A percentile compares a stretch with the other conserved stretches of the same genome.
Evolutionary conservation across 2,888 invertebrate genomes (phyloP).

Genomic region (Epiblema foenella): DNA sequence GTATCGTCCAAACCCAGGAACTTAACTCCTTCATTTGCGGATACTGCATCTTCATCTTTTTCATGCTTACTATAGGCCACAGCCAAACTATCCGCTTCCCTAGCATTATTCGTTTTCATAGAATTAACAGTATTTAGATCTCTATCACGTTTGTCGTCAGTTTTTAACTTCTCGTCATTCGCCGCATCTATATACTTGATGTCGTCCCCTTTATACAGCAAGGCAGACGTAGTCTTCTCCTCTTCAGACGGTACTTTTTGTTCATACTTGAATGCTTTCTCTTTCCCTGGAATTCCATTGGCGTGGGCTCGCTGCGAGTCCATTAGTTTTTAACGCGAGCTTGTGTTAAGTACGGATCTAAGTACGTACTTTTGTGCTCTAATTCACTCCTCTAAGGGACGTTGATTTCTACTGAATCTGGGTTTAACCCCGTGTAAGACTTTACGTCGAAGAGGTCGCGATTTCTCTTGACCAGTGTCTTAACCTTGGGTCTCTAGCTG

Average conservation of each 20-base stretch:
- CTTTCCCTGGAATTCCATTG: slow-evolving; percentile 81
- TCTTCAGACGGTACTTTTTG: slow-evolving; percentile 78
- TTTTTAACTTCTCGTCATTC: slow-evolving; percentile 63
- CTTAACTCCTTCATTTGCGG: slow-evolving; percentile 80
- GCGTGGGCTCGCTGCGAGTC: slow-evolving; percentile 73
- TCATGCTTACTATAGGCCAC: slow-evolving; percentile 66
- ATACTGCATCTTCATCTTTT: slow-evolving; percentile 71
- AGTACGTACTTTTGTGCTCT: slow-evolving; percentile 59
- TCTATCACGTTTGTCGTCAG: slow-evolving; percentile 62
- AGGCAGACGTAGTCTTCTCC: slow-evolving; percentile 79
- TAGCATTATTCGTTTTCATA: slow-evolving; percentile 68
- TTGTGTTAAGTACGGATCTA: slow-evolving; percentile 64
- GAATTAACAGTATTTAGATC: slow-evolving; percentile 74
- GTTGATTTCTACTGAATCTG: slow-evolving; percentile 65
- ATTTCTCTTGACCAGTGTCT: slow-evolving; percentile 83
- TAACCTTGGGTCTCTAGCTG: slow-evolving; percentile 86
- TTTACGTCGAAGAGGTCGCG: slow-evolving; percentile 71
- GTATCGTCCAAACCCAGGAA: slow-evolving; percentile 81
- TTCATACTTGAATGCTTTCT: slow-evolving; percentile 71
- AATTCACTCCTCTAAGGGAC: slow-evolving; percentile 64
- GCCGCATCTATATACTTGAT: slow-evolving; percentile 71
- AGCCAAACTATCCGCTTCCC: slow-evolving; percentile 60
- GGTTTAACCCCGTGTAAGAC: slow-evolving; percentile 64
- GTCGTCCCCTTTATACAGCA: slow-evolving; percentile 67
- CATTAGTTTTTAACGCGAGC: slow-evolving; percentile 71